A percentile compares a stretch with the other conserved stretches of the same genome.
Conservation (phyloP, 2,113 vertebrate species). For the Dasyurus viverrinus region DNA sequence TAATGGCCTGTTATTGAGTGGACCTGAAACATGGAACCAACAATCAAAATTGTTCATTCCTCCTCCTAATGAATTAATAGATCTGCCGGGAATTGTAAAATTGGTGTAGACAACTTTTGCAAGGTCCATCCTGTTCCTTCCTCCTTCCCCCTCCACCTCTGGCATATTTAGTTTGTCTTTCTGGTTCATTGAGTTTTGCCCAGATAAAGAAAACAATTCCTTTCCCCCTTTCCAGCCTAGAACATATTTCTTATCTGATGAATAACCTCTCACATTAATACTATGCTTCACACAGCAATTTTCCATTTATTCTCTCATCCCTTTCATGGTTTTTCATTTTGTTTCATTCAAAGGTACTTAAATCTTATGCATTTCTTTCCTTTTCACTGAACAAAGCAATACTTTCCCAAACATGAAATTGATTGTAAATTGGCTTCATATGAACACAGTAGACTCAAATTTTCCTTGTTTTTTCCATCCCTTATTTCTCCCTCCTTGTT, state of each 20-base stretch:
- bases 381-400: background rate
- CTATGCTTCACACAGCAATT: background rate
- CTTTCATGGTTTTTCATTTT: background rate
- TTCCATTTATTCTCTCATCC: background rate
- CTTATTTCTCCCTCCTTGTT: background rate
- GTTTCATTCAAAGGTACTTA: background rate
- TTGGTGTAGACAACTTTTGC: background rate
- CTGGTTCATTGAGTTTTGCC: background rate
- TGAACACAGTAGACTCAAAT: background rate
- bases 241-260: background rate
- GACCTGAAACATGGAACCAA: background rate
- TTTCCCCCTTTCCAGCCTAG: background rate
- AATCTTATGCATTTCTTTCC: background rate
- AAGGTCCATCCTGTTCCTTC: background rate
- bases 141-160: background rate
- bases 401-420: background rate
- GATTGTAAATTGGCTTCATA: background rate
- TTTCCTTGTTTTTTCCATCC: background rate
- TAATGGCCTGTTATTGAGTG: conserved; percentile 7
- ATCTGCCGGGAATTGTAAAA: conserved; percentile 48
- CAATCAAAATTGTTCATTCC: background rate
- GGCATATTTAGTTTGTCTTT: background rate
- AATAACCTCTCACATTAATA: background rate
- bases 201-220: background rate
- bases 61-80: background rate